Percentiles rank a stretch among this genome's conserved stretches.
These are phyloP conservation scores for Callitettix versicolor DNA, from an alignment of 1,140 invertebrate species.

Conservation along the genomic window DNA sequence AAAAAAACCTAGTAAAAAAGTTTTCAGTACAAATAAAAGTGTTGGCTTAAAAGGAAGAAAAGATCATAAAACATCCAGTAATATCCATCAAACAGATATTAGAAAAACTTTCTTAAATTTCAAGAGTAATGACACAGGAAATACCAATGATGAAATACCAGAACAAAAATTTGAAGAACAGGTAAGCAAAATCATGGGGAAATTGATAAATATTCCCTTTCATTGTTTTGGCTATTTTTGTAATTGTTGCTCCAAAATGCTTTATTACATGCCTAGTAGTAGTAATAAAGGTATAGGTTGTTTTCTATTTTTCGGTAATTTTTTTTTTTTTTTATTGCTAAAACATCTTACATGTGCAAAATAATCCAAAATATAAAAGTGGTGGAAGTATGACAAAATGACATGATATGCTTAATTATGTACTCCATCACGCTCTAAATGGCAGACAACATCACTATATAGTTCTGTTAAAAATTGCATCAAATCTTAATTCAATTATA, in stretches of 20 bases:
- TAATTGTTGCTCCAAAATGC: neutral
- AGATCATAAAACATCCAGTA: neutral
- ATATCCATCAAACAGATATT: neutral
- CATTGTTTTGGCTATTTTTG: neutral
- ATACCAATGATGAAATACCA: neutral
- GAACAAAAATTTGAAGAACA: neutral
- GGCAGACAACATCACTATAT: no score
- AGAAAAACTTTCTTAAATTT: neutral
- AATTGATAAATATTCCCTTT: neutral
- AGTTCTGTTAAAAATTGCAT: no score
- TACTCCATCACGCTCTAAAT: no score
- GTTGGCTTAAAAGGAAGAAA: neutral
- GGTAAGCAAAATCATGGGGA: neutral
- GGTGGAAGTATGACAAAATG: no score
- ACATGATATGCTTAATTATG: no score
- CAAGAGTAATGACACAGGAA: neutral
- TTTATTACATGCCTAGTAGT: no score
- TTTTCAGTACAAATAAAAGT: neutral
- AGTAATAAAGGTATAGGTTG: neutral
- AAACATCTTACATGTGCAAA: no score
- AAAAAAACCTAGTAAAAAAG: neutral
- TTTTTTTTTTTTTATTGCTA: no score
- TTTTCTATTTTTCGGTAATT: neutral
- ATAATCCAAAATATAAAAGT: no score
- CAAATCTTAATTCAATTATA: no score